Evolutionary conservation across 37 sponge, comb jelly and placozoan species (phyloP).

Genomic region (Axinella damicornis): DNA sequence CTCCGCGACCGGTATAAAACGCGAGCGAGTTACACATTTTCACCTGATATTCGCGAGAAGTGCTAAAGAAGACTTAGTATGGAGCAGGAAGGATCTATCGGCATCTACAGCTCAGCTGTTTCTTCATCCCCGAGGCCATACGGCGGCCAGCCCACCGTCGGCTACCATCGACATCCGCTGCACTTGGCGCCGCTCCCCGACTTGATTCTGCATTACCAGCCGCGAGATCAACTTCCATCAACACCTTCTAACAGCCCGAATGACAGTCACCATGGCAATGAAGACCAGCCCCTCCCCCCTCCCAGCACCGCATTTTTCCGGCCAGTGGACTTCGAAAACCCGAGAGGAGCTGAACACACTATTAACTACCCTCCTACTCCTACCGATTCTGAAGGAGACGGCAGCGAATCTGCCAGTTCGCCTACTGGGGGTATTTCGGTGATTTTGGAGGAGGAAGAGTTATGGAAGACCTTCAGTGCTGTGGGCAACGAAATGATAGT

Average conservation of each 20-base stretch:
- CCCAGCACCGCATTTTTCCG: background rate
- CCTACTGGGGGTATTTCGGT: constrained; percentile 1
- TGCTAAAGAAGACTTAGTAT: background rate
- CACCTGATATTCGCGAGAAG: no score
- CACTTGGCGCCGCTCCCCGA: background rate
- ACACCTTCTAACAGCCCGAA: background rate
- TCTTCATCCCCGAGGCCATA: background rate
- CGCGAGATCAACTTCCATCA: background rate
- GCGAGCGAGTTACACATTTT: no score
- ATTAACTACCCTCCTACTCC: no score
- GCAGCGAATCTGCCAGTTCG: no score
- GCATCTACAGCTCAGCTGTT: background rate
- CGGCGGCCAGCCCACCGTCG: background rate
- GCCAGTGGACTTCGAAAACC: constrained; percentile 8
- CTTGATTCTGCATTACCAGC: background rate
- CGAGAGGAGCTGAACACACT: no score
- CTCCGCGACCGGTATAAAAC: no score
- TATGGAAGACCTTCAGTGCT: constrained; percentile 64
- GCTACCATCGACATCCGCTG: background rate
- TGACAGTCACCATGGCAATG: background rate
- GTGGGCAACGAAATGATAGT: constrained; percentile 88
- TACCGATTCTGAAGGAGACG: no score
- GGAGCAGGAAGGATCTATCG: background rate
- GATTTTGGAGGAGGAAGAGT: constrained; percentile 31
- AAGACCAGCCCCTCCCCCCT: background rate